A percentile compares a stretch with the other conserved stretches of the same genome.
phyloP scores from a whole-genome alignment of 2,888 invertebrate species.

The Cataglyphis albicans region DNA sequence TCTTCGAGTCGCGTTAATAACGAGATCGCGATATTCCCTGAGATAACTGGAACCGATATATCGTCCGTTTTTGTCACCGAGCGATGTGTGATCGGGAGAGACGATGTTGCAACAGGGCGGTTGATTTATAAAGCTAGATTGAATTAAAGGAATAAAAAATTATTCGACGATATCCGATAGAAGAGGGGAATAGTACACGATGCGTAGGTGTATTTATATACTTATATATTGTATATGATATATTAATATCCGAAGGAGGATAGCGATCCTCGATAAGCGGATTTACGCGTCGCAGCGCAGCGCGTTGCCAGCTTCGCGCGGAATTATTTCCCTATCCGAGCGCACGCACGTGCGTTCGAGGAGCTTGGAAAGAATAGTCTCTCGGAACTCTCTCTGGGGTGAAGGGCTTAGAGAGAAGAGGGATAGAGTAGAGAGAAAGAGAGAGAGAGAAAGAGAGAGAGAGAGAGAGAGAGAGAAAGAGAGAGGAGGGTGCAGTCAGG shows the following conservation, averaged over 20 bases:
- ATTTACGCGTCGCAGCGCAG: conserved; percentile 41
- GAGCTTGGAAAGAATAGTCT: conserved; percentile 34
- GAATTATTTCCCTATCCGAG: conserved; percentile 25
- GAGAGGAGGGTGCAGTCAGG: conserved; percentile 38
- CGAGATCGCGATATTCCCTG: conserved; percentile 18
- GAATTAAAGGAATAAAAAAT: not conserved
- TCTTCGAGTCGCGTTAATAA: conserved; percentile 34
- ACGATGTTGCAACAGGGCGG: not conserved
- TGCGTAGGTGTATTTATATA: not conserved
- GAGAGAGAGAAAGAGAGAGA: not conserved
- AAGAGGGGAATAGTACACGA: conserved; percentile 7
- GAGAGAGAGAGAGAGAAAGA: too few species aligned
- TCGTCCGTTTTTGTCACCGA: conserved; percentile 30
- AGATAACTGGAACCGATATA: not conserved
- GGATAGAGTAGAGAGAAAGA: conserved; percentile 20
- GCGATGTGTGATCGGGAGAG: conserved; percentile 1
- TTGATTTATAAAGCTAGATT: conserved; percentile 15
- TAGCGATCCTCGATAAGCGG: conserved; percentile 31
- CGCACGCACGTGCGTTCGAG: conserved; percentile 78
- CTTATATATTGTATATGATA: not conserved
- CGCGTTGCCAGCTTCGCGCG: conserved; percentile 29
- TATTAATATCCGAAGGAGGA: conserved; percentile 33
- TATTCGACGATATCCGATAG: conserved; percentile 4
- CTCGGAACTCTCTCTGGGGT: conserved; percentile 12
- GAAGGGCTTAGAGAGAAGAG: conserved; percentile 56